Conservation (phyloP, 2,113 vertebrate genomes). For the Alouatta palliata region DNA sequence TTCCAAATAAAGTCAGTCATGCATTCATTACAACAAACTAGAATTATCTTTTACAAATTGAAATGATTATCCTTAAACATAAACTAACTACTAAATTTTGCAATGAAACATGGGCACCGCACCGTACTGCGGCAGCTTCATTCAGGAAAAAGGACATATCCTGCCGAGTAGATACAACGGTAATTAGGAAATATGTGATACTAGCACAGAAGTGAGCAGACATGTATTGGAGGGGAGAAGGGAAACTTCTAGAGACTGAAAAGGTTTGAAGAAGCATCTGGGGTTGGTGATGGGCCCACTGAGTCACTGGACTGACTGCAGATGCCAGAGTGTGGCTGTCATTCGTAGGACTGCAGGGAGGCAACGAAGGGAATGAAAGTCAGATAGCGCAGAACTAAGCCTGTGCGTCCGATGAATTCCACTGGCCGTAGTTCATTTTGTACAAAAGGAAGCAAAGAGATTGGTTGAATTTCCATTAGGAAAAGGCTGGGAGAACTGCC, state of each 20-base stretch:
- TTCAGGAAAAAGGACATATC: not conserved
- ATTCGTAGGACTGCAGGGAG: too few relatives aligned
- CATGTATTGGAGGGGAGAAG: not conserved
- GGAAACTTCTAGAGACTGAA: not conserved
- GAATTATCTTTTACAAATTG: not conserved
- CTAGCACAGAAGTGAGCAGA: not conserved
- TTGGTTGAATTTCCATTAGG: accelerated
- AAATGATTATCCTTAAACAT: not conserved
- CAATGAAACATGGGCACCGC: too few relatives aligned
- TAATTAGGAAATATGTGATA: accelerated
- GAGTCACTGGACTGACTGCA: accelerated
- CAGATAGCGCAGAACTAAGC: not conserved
- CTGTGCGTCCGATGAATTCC: too few relatives aligned
- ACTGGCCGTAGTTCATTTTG: not conserved
- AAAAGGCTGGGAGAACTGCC: not conserved
- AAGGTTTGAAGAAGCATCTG: accelerated
- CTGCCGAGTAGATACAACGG: not conserved
- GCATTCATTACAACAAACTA: accelerated
- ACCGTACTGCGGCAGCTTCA: not conserved
- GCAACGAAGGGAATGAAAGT: not conserved
- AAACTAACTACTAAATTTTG: not conserved
- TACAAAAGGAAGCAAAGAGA: not conserved
- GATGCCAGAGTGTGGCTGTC: not conserved
- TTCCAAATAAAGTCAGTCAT: accelerated
- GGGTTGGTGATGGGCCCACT: accelerated